Percentiles rank a stretch among this genome's conserved stretches.
Conservation (phyloP, 2,888 invertebrate species). For the Pteria penguin region DNA sequence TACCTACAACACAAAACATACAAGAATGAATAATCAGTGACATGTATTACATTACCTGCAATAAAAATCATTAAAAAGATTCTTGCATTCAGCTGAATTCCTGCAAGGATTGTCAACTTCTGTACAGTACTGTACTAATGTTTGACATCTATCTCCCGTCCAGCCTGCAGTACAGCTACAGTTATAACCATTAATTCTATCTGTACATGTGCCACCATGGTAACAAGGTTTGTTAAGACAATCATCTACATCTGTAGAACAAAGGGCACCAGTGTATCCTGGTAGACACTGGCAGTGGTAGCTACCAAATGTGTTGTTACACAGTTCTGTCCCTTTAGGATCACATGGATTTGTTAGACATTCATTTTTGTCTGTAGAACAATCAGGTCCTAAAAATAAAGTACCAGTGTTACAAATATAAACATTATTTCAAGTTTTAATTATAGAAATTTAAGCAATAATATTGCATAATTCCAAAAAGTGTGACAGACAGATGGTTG, state of each 20-base stretch:
- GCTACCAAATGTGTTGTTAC: conserved; percentile 19
- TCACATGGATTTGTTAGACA: conserved; percentile 11
- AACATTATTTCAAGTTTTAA: too few relatives aligned
- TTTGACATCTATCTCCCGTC: conserved; percentile 48
- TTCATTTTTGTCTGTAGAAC: conserved; percentile 12
- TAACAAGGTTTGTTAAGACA: conserved; percentile 49
- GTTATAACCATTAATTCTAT: conserved; percentile 34
- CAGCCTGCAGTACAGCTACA: conserved; percentile 52
- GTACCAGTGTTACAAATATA: too few relatives aligned
- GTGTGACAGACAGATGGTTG: too few relatives aligned
- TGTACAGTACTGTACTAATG: conserved; percentile 28
- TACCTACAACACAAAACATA: too few relatives aligned
- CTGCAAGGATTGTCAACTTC: conserved; percentile 23
- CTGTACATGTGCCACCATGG: conserved; percentile 45
- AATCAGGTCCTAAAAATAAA: neutral
- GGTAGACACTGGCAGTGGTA: conserved; percentile 12
- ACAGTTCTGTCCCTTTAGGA: conserved; percentile 1
- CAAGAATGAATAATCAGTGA: neutral
- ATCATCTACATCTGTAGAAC: conserved; percentile 37
- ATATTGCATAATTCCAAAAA: too few relatives aligned
- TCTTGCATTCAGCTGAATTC: conserved; percentile 30
- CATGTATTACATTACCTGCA: conserved; percentile 45
- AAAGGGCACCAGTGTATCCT: conserved; percentile 1
- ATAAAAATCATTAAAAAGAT: conserved; percentile 40
- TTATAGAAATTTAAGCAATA: too few relatives aligned